These are phyloP conservation scores for Drosophila cardini DNA, from an alignment of 1,140 invertebrate genomes.

Conservation along the genomic window DNA sequence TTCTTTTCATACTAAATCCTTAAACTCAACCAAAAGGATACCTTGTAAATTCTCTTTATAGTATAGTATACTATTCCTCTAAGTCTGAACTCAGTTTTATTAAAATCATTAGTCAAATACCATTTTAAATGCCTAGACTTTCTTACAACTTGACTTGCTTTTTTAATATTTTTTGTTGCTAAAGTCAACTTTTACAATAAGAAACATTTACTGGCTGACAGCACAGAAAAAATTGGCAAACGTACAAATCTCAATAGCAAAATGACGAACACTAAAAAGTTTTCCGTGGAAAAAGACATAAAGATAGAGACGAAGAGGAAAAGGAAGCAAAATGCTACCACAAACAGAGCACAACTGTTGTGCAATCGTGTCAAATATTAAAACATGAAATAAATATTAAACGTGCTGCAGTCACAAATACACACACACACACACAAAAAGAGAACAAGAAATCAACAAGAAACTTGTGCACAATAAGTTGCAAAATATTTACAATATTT, in stretches of 20 bases:
- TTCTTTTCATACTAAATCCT: no score
- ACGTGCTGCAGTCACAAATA: constrained; percentile 57
- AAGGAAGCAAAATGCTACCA: constrained; percentile 2
- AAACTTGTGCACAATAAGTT: constrained; percentile 76
- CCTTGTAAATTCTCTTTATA: no score
- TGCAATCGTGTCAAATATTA: constrained; percentile 83
- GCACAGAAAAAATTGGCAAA: constrained; percentile 35
- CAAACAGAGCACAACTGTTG: constrained; percentile 63
- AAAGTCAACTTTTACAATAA: constrained; percentile 71
- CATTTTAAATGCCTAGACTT: constrained; percentile 21
- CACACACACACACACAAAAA: neutral
- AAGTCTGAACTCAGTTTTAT: no score
- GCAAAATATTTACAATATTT: constrained; percentile 72
- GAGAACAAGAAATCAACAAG: constrained; percentile 41
- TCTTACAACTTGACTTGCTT: constrained; percentile 33
- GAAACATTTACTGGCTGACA: constrained; percentile 34
- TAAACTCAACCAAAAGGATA: no score
- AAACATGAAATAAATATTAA: constrained; percentile 84
- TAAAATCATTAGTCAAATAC: no score
- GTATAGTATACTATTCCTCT: no score
- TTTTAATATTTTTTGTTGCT: neutral
- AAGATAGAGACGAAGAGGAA: constrained; percentile 1
- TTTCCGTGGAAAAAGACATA: constrained; percentile 28
- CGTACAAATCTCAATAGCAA: constrained; percentile 32
- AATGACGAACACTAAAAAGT: constrained; percentile 60